Percentiles rank a stretch among this genome's conserved stretches.
phyloP scores from a whole-genome alignment of 2,113 vertebrate genomes.

The Fulmarus glacialis region DNA sequence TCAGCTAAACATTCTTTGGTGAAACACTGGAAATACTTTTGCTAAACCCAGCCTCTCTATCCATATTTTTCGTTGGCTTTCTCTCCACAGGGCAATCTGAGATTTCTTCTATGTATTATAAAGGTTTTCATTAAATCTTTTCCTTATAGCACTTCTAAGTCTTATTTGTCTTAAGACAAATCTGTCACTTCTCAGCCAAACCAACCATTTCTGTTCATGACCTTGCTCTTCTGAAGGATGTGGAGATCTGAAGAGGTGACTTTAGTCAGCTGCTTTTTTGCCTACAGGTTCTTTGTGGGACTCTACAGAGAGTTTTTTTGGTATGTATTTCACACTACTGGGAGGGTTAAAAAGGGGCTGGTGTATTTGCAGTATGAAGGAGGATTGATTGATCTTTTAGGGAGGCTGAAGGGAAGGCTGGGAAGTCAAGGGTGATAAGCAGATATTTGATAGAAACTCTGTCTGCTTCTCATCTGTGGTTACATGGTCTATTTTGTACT shows the following conservation, averaged over 20 bases:
- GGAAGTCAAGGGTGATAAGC: neutral
- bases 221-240: neutral
- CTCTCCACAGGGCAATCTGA: neutral
- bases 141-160: neutral
- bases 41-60: neutral
- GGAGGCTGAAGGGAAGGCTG: neutral
- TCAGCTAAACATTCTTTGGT: neutral
- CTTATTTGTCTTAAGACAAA: too few relatives aligned
- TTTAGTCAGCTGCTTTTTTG: neutral
- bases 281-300: neutral
- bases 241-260: neutral
- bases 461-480: neutral
- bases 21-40: neutral
- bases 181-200: neutral
- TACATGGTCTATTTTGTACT: neutral
- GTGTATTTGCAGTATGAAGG: neutral
- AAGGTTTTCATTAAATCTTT: neutral
- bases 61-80: neutral
- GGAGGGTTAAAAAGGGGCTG: neutral
- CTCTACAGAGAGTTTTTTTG: neutral
- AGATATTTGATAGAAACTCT: neutral
- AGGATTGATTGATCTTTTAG: neutral
- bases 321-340: neutral
- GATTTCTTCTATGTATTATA: neutral
- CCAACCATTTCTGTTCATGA: neutral